Evolutionary conservation across 2,888 invertebrate species (phyloP), one percentile per base, ranked within the genome.

Genomic region (Orthosia gracilis): DNA sequence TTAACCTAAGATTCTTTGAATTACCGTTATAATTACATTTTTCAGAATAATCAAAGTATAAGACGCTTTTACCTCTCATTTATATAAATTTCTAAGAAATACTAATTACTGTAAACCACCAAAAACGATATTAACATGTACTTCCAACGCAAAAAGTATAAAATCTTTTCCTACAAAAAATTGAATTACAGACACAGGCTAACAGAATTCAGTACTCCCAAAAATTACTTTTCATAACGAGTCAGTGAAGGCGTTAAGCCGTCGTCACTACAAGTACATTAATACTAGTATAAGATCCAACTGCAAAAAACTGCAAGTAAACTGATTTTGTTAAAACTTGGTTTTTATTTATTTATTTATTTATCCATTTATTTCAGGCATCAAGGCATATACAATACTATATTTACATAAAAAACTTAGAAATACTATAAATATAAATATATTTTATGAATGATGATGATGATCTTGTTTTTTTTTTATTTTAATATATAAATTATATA

Each of bases 151-250:
- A n/a, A 40, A 59, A 47, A 50, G 0, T 4, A 58, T 17, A 69
- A 3, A 70, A 76, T 1, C 12, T 47, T 13, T 63, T 40, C n/a
- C 7, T 18, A 55, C 15, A 57, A 50, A 59, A 66, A 69, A 57
- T 15, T 58, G 69, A 77, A 69, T 50, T 72, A 62, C 1, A 52
- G 69, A 63, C 71, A 40, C 26, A 65, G 68, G 17, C 13, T 58
- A 57, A 57, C 58, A 65, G 76, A 64, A 73, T 78, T 78, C 62
- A 74, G 67, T 68, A 57, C 63, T 54, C 15, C 70, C 67, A 75
- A 76, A 86, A 78, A 74, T 70, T 76, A 78, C 52, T 76, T 79
- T 86, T 80, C 80, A 82, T 73, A 72, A 26, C 65, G 72, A 74
- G 80, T 71, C 73, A 55, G 72, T 58, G 61, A 50, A 84, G 76